These are phyloP conservation scores for Drosophila neutralis DNA, from an alignment of 2,888 invertebrate species.

Conservation along the genomic window DNA sequence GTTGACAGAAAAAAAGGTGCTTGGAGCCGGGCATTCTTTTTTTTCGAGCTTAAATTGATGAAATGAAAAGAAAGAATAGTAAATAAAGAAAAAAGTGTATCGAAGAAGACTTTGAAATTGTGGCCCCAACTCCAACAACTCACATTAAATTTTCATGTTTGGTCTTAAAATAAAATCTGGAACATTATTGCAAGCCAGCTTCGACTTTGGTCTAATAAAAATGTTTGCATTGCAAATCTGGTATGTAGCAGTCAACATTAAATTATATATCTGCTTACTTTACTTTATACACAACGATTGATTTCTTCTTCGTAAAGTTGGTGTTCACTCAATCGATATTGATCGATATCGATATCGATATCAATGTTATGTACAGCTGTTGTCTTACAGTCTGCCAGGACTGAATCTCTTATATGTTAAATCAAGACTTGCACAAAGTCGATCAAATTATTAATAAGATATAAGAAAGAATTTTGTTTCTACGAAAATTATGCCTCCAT, in stretches of 20 bases:
- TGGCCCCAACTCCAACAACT: neutral
- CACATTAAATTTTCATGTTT: neutral
- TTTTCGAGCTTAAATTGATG: constrained; percentile 1
- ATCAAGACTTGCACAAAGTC: neutral
- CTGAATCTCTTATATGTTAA: neutral
- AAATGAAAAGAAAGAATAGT: neutral
- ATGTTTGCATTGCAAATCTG: neutral
- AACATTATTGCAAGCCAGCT: neutral
- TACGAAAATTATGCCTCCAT: neutral
- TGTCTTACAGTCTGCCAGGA: neutral
- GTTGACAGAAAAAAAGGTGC: neutral
- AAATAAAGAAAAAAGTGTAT: constrained; percentile 1
- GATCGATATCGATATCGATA: neutral
- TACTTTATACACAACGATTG: neutral
- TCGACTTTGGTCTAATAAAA: neutral
- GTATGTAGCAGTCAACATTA: neutral
- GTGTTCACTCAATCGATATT: neutral
- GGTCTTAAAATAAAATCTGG: neutral
- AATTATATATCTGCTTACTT: neutral
- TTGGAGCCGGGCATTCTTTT: neutral
- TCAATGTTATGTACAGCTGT: neutral
- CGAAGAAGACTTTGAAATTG: neutral
- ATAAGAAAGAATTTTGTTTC: neutral
- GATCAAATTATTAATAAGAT: neutral
- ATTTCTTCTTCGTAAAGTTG: neutral